Base-by-base conservation (phyloP, 2,113 vertebrate genomes). In the Antechinus stuartii region DNA sequence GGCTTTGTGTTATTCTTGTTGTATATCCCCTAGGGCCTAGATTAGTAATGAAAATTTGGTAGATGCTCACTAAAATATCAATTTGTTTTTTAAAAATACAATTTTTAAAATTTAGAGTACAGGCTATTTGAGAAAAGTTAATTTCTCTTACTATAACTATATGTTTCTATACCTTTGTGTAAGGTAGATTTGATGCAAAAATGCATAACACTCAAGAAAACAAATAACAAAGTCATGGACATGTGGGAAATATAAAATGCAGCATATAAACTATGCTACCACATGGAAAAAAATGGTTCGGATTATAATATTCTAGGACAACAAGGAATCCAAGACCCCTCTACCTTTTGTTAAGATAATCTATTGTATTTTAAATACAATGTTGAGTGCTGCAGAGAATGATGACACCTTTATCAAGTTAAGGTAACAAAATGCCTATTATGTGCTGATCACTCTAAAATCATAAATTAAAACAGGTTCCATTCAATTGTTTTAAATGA, bases 311-410 rank as follows among this genome's bases (percentile, higher is more conserved):
- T 25, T 93, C 54, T 23, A 46, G 54, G 24, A 89, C 54, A 35
- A 96, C 89, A 92, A 49, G 46, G 42, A 50, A 54, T 42, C 68
- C 35, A 84, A 42, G n/a, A 42, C 2, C 19, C 35, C 35, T 22
- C 5, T 26, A 22, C 52, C 30, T 56, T 94, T 94, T 95, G 54
- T 84, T 90, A 97, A 96, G 22, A 96, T n/a, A 46, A 10, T 22
- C 56, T 95, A 92, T 56, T 49, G 56, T 92, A 94, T 93, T 97
- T 93, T 94, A 50, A 95, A 96, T 92, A 95, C 3, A 91, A 49
- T 68, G 93, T 27, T 94, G 90, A 57, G 89, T 89, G 61, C 1
- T 26, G 30, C 89, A 22, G 89, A 76, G 97, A 96, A 94, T 57
- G 53, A 52, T 2, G 90, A 68, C 91, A 89, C 93, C 1, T 68